phyloP scores from a whole-genome alignment of 2,113 vertebrate genomes.

The Oophaga pumilio region DNA sequence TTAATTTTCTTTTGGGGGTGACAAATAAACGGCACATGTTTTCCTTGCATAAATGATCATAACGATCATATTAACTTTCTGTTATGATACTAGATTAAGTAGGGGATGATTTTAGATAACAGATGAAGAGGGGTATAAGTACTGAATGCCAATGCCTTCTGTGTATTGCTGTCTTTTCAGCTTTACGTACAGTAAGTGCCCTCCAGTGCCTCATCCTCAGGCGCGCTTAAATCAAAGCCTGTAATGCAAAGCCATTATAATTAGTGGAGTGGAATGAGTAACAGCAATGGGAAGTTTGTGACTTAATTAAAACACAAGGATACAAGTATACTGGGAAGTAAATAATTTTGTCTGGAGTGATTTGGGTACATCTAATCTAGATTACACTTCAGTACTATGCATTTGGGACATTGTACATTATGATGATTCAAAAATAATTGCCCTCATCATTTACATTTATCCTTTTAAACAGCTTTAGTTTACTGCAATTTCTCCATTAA shows the following conservation, averaged over 20 bases:
- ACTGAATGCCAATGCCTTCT: conserved; percentile 37
- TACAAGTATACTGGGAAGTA: conserved; percentile 44
- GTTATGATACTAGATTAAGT: conserved; percentile 53
- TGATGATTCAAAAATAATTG: conserved; percentile 47
- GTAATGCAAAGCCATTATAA: conserved; percentile 55
- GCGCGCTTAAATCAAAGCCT: conserved; percentile 54
- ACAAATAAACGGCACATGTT: conserved; percentile 3
- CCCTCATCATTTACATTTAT: conserved; percentile 40
- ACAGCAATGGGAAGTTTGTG: conserved; percentile 53
- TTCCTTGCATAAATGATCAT: conserved; percentile 32
- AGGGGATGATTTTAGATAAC: conserved; percentile 47
- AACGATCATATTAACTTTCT: conserved; percentile 40
- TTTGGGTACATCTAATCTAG: conserved; percentile 43
- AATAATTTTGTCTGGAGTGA: conserved; percentile 49
- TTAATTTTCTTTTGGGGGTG: too few relatives aligned
- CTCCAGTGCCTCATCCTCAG: conserved; percentile 53
- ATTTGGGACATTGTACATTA: conserved; percentile 42
- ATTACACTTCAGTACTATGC: conserved; percentile 39
- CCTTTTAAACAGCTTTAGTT: conserved; percentile 30
- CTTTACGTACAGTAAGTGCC: conserved; percentile 46
- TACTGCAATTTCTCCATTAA: conserved; percentile 9
- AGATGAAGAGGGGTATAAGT: conserved; percentile 50
- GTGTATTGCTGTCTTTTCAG: conserved; percentile 46
- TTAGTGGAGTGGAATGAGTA: conserved; percentile 57
- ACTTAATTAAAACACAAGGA: conserved; percentile 55